Evolutionary conservation across 2,113 vertebrate genomes (phyloP).

Genomic region (Notechis scutatus): DNA sequence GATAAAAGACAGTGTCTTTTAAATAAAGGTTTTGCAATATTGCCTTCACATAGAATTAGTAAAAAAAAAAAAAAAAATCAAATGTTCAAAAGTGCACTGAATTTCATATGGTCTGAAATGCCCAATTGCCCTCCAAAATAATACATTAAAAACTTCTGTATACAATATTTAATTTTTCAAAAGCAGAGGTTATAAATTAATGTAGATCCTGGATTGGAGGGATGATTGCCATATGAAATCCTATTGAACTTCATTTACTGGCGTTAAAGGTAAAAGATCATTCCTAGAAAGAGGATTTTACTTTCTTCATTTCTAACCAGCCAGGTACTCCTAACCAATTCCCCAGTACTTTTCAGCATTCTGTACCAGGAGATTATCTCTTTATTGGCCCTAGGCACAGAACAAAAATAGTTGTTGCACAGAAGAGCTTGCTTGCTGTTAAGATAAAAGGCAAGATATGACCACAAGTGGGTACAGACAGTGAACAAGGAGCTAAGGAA

Average conservation of each 20-base stretch:
- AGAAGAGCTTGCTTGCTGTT: conserved; percentile 21
- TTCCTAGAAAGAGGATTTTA: neutral
- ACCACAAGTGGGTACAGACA: neutral
- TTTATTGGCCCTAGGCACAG: conserved; percentile 13
- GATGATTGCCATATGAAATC: neutral
- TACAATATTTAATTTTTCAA: neutral
- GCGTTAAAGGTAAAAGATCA: neutral
- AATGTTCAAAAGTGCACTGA: neutral
- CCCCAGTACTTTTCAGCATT: neutral
- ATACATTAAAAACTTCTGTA: neutral
- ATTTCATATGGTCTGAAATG: neutral
- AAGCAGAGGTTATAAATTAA: neutral
- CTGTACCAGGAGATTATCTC: conserved; percentile 3
- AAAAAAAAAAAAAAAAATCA: neutral
- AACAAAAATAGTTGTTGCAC: conserved; percentile 15
- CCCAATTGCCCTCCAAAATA: neutral
- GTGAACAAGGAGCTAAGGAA: conserved; percentile 7
- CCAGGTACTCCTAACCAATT: neutral
- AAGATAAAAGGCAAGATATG: conserved; percentile 4
- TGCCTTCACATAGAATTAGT: neutral
- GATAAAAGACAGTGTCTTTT: neutral
- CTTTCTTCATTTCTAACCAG: neutral
- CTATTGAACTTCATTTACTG: neutral
- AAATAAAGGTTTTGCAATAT: neutral
- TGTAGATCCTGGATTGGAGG: neutral